Conservation (phyloP, 2,888 invertebrate genomes). For the Ophion obscuratus region DNA sequence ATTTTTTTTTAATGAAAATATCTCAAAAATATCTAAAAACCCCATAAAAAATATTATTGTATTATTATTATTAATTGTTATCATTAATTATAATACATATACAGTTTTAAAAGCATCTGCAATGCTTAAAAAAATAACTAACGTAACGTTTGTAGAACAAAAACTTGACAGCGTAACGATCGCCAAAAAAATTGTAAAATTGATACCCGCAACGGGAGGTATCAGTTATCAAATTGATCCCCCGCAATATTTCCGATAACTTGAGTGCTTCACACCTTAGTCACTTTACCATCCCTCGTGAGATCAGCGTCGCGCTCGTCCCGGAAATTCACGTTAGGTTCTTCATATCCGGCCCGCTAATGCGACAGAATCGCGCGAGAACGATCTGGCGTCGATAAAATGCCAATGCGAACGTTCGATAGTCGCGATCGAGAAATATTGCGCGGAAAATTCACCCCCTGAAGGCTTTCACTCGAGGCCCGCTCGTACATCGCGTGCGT, state of each 20-base stretch:
- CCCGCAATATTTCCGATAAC: conserved; percentile 72
- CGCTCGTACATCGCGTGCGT: background rate
- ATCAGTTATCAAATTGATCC: conserved; percentile 67
- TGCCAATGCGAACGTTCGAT: background rate
- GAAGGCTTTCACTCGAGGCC: background rate
- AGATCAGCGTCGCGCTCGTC: conserved; percentile 61
- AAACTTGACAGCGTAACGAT: background rate
- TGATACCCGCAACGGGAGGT: conserved; percentile 17
- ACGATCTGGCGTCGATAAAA: background rate
- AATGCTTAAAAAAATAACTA: no score
- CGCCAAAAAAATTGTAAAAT: background rate
- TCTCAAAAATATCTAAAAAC: no score
- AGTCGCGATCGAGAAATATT: background rate
- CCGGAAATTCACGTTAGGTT: conserved; percentile 65
- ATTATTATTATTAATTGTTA: no score
- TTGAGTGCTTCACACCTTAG: background rate
- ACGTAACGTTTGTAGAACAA: no score
- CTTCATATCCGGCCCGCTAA: conserved; percentile 34
- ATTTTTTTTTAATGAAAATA: no score
- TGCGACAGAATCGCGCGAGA: background rate
- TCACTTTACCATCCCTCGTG: conserved; percentile 23
- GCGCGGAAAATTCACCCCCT: background rate
- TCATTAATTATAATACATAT: no score
- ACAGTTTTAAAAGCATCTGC: no score
- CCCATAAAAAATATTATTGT: no score